A percentile compares a stretch with the other conserved stretches of the same genome.
These are phyloP conservation scores for Setophaga kirtlandii DNA, from an alignment of 2,113 vertebrate species.

Conservation along the genomic window DNA sequence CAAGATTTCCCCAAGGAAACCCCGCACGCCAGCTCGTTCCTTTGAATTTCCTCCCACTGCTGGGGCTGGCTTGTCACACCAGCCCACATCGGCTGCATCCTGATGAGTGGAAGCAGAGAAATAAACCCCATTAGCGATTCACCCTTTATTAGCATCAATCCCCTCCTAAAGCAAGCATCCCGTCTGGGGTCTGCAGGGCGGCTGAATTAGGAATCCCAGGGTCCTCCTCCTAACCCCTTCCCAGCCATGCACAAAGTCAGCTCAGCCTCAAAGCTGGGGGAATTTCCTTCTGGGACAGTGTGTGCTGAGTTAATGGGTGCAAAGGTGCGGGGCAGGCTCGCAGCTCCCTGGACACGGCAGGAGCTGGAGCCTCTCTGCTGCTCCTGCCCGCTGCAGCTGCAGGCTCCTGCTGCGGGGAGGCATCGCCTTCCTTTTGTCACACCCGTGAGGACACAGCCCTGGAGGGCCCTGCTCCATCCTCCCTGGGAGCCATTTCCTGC, in stretches of 20 bases:
- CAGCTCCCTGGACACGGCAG: background rate
- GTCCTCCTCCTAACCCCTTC: background rate
- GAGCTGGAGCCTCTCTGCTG: accelerated
- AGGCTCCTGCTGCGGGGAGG: background rate
- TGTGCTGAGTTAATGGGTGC: background rate
- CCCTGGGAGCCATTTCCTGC: background rate
- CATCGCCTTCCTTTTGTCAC: background rate
- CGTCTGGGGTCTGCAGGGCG: background rate
- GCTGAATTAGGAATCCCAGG: accelerated
- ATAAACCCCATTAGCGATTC: background rate
- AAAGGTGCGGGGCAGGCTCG: background rate
- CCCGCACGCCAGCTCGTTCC: accelerated
- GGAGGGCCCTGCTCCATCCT: background rate
- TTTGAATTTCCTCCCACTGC: background rate
- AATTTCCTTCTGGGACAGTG: background rate
- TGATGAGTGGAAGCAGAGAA: background rate
- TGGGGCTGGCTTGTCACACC: background rate
- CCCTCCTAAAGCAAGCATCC: background rate
- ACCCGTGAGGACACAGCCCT: background rate
- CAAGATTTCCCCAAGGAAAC: background rate
- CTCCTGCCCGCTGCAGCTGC: background rate
- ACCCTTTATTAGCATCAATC: background rate
- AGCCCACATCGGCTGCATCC: background rate
- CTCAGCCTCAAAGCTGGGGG: background rate
- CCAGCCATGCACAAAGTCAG: accelerated